phyloP scores from a whole-genome alignment of 2,888 invertebrate species.

The Kryphioiulus occultus region DNA sequence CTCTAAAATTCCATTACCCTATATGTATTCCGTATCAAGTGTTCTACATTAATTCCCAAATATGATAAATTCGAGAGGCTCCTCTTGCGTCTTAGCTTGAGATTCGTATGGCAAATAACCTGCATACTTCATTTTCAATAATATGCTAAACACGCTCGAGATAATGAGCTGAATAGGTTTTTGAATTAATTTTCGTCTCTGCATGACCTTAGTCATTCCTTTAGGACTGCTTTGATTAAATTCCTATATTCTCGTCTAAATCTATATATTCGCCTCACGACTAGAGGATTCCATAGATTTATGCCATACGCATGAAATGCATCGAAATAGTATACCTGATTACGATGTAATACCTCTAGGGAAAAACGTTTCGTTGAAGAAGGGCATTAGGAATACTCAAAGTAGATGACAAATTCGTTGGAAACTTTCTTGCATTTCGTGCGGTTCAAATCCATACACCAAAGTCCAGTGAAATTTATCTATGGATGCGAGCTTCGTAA shows the following conservation, averaged over 20 bases:
- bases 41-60: neutral
- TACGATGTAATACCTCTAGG: neutral
- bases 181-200: conserved; percentile 21
- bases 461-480: too few relatives aligned
- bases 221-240: conserved; percentile 34
- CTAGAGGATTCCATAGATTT: conserved; percentile 31
- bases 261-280: neutral
- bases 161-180: conserved; percentile 29
- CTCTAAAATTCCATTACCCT: neutral
- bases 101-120: neutral
- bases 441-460: neutral
- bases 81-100: neutral
- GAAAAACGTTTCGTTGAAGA: neutral
- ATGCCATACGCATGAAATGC: conserved; percentile 30
- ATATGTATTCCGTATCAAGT: neutral
- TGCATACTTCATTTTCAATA: neutral
- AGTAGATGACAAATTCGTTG: too few relatives aligned
- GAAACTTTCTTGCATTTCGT: neutral
- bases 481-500: too few relatives aligned
- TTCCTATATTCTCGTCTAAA: neutral
- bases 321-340: conserved; percentile 22
- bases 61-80: neutral
- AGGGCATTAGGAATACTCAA: neutral
- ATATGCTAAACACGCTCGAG: conserved; percentile 28
- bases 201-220: conserved; percentile 35